phyloP scores from a whole-genome alignment of 2,797 vertebrate genomes.

The Rhynchonycteris naso region DNA sequence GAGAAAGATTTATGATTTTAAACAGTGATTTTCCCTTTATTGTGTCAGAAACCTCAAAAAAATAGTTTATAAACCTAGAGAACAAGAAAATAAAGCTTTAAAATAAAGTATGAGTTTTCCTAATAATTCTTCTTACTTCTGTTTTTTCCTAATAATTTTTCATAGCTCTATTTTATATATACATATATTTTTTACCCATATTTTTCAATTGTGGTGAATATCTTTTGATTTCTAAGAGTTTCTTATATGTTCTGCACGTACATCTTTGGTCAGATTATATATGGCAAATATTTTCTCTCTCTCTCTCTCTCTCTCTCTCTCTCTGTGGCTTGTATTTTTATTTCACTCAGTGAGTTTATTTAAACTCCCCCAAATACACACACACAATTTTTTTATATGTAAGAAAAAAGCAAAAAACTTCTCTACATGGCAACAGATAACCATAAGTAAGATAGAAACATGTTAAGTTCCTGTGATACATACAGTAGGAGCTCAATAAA shows the following conservation, averaged over 20 bases:
- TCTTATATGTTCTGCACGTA: not conserved
- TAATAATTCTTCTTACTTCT: not conserved
- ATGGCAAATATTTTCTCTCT: not conserved
- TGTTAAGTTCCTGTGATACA: not conserved
- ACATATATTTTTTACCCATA: not conserved
- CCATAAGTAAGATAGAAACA: not conserved
- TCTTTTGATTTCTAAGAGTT: not conserved
- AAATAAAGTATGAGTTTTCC: slow-evolving; percentile 39
- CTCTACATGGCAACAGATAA: not conserved
- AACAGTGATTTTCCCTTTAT: slow-evolving; percentile 59
- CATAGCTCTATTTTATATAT: not conserved
- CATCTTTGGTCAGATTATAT: not conserved
- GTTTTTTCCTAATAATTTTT: not conserved
- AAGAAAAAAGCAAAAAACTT: not conserved
- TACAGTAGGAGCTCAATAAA: not conserved
- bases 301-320: not conserved
- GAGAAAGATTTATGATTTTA: slow-evolving; percentile 51
- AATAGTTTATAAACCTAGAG: not conserved
- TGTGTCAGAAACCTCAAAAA: slow-evolving; percentile 37
- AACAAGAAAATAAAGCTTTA: slow-evolving; percentile 50
- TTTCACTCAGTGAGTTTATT: not conserved
- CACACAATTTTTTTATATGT: not conserved
- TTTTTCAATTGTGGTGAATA: not conserved
- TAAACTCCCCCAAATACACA: not conserved
- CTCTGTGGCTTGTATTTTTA: not conserved